Percentiles rank a stretch among this genome's conserved stretches.
Conservation (phyloP, 1,140 invertebrate genomes). For the Conopomorpha cramerella region DNA sequence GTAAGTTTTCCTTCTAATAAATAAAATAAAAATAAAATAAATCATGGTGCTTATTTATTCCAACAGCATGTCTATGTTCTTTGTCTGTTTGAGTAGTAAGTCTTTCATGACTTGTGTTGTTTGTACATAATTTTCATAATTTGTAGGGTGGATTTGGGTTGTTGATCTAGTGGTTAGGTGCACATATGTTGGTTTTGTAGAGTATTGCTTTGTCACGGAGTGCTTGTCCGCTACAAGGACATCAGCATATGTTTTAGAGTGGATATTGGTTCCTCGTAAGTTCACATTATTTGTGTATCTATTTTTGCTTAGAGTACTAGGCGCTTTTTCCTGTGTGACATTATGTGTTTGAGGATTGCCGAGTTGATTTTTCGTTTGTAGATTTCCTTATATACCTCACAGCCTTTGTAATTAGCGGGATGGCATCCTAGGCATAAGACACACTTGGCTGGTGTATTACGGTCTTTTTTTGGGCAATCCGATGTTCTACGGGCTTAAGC, state of each 20-base stretch:
- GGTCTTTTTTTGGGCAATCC: constrained; percentile 5
- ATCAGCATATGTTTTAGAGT: too few species aligned
- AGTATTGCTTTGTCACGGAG: too few species aligned
- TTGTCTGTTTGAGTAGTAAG: constrained; percentile 4
- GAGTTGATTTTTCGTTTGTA: too few species aligned
- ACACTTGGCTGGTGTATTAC: constrained; percentile 5
- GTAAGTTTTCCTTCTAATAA: too few species aligned
- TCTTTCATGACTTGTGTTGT: background rate
- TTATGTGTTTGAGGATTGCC: too few species aligned
- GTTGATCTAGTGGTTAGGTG: too few species aligned
- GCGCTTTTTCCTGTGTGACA: constrained; percentile 2
- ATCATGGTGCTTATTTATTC: constrained; percentile 5
- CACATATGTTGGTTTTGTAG: too few species aligned
- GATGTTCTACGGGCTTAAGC: constrained; percentile 4
- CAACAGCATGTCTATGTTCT: constrained; percentile 5
- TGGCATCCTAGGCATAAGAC: constrained; percentile 5
- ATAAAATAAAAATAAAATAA: too few species aligned
- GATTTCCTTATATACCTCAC: constrained; percentile 7
- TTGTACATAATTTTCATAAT: background rate
- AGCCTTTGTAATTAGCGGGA: constrained; percentile 11
- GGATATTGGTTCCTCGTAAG: too few species aligned
- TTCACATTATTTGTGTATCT: too few species aligned
- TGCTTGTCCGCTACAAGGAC: too few species aligned
- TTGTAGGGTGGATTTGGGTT: constrained; percentile 1
- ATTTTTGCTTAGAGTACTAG: background rate